phyloP scores from a whole-genome alignment of 2,113 vertebrate genomes.

The Triplophysa dalaica region DNA sequence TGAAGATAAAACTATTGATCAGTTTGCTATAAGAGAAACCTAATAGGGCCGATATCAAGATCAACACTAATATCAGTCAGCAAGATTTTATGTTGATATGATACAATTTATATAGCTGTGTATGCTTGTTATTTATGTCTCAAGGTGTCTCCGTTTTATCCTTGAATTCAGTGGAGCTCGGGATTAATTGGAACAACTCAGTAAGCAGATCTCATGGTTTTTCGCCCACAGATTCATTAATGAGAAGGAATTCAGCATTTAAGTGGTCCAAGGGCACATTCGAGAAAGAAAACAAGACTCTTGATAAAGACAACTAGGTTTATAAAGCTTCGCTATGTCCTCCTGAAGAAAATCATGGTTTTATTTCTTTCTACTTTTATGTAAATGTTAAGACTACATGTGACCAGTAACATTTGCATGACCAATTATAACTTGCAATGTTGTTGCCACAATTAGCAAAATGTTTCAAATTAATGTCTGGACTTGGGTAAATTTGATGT shows the following conservation, averaged over 20 bases:
- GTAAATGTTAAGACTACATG: too few relatives aligned
- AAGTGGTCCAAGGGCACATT: slow-evolving; percentile 1
- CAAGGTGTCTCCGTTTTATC: neutral
- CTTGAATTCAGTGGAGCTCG: neutral
- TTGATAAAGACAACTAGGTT: slow-evolving; percentile 5
- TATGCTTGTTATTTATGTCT: slow-evolving; percentile 11
- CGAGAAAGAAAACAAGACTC: slow-evolving; percentile 1
- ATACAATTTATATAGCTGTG: neutral
- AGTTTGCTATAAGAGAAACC: neutral
- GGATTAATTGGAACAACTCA: neutral
- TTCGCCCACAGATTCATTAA: slow-evolving; percentile 26
- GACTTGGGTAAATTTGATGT: too few relatives aligned
- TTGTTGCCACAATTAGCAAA: too few relatives aligned
- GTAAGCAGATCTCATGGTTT: slow-evolving; percentile 3
- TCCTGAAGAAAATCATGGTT: neutral
- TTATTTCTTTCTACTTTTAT: neutral
- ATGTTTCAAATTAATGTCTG: too few relatives aligned
- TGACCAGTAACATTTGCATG: too few relatives aligned
- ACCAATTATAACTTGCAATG: too few relatives aligned
- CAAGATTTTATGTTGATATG: too few relatives aligned
- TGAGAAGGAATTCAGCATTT: neutral
- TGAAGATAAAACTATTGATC: slow-evolving; percentile 20
- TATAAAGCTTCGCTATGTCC: neutral
- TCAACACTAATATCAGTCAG: neutral
- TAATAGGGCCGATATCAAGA: slow-evolving; percentile 6